These are phyloP conservation scores for Malacoraja senta DNA, from an alignment of 2,797 vertebrate species.

Conservation along the genomic window DNA sequence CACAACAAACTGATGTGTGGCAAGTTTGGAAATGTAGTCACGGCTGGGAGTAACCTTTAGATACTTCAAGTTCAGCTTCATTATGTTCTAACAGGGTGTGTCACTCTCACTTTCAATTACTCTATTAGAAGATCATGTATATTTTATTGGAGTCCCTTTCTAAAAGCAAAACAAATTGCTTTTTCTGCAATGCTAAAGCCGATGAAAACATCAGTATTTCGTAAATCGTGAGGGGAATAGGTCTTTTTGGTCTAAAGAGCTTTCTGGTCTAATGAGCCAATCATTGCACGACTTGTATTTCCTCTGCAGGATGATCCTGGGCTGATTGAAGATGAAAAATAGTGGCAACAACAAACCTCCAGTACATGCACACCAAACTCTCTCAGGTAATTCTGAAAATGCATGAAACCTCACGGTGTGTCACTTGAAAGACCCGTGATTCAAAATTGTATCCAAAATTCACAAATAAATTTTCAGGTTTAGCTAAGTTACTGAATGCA, in stretches of 20 bases:
- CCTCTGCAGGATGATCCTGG: slow-evolving; percentile 1
- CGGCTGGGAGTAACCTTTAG: background rate
- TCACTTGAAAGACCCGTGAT: slow-evolving; percentile 22
- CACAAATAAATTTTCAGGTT: slow-evolving; percentile 38
- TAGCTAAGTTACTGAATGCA: background rate
- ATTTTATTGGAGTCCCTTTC: background rate
- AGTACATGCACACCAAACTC: slow-evolving; percentile 8
- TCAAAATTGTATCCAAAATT: slow-evolving; percentile 37
- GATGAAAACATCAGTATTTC: background rate
- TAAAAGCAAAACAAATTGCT: background rate
- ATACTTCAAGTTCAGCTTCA: background rate
- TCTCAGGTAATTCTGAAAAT: slow-evolving; percentile 26
- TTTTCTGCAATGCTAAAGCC: background rate
- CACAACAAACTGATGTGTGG: background rate
- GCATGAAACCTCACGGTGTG: background rate
- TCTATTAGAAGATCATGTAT: background rate
- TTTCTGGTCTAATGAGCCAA: background rate
- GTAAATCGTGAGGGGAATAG: too few relatives aligned
- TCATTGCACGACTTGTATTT: background rate
- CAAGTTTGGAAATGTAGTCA: background rate
- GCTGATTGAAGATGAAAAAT: slow-evolving; percentile 26
- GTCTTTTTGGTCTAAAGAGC: background rate
- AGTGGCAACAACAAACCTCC: slow-evolving; percentile 28
- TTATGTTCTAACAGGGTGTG: background rate
- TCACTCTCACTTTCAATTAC: background rate